phyloP scores from a whole-genome alignment of 2,113 vertebrate species.

The Tylochromis polylepis region DNA sequence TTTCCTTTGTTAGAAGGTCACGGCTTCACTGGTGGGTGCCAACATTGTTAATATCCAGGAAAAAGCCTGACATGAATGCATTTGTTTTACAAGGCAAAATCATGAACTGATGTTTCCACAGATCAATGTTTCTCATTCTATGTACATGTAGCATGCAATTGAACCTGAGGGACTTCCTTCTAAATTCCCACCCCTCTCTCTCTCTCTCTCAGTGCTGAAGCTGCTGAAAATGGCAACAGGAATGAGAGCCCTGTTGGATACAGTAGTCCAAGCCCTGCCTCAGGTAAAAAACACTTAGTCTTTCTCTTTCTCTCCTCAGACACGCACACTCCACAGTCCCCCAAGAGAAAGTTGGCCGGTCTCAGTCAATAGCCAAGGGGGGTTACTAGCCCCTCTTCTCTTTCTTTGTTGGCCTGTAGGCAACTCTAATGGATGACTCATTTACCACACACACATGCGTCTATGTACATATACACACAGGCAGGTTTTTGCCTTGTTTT shows the following conservation, averaged over 20 bases:
- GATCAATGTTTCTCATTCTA: conserved; percentile 30
- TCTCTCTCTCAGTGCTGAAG: conserved; percentile 82
- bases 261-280: conserved; percentile 90
- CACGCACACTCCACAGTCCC: neutral
- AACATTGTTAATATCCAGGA: neutral
- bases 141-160: conserved; percentile 35
- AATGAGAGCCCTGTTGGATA: conserved; percentile 95
- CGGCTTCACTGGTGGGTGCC: neutral
- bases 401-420: conserved; percentile 1
- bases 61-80: neutral
- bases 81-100: neutral
- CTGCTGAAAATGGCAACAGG: conserved; percentile 97
- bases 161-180: conserved; percentile 19
- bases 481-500: conserved; percentile 7
- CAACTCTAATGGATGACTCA: conserved; percentile 30
- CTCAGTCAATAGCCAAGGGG: neutral
- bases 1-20: neutral
- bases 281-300: conserved; percentile 40
- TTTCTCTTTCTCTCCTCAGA: neutral
- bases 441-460: neutral
- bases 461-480: neutral
- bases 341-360: neutral
- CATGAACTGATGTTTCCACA: conserved; percentile 50
- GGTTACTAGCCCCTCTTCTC: neutral
- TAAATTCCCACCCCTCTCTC: conserved; percentile 14